phyloP scores from a whole-genome alignment of 1,140 invertebrate species.

The Zophobas morio region DNA sequence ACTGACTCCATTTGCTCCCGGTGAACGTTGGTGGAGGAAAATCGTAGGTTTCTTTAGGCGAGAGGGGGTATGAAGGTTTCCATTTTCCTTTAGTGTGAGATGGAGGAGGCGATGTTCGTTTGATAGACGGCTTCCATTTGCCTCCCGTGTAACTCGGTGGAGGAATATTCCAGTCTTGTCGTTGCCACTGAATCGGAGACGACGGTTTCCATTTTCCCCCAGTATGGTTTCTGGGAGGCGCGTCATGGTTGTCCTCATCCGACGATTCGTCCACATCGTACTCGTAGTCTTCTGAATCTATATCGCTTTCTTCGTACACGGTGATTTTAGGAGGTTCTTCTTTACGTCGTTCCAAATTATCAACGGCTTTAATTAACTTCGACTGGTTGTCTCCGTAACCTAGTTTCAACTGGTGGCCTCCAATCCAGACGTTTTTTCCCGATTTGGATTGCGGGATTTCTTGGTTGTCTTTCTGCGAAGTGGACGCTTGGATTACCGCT shows the following conservation, averaged over 20 bases:
- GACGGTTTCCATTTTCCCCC: slow-evolving; percentile 70
- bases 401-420: slow-evolving; percentile 71
- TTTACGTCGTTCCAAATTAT: slow-evolving; percentile 71
- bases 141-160: slow-evolving; percentile 62
- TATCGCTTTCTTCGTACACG: slow-evolving; percentile 67
- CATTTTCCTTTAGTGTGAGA: slow-evolving; percentile 84
- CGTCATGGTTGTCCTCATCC: slow-evolving; percentile 73
- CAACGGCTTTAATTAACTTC: slow-evolving; percentile 75
- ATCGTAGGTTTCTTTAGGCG: slow-evolving; percentile 52
- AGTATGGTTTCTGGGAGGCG: slow-evolving; percentile 63
- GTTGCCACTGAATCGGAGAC: slow-evolving; percentile 64
- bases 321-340: slow-evolving; percentile 55
- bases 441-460: slow-evolving; percentile 67
- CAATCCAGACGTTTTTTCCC: slow-evolving; percentile 73
- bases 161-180: slow-evolving; percentile 60
- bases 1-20: slow-evolving; percentile 70
- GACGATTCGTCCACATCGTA: slow-evolving; percentile 72
- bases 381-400: slow-evolving; percentile 72
- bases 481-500: slow-evolving; percentile 64
- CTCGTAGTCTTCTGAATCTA: slow-evolving; percentile 69
- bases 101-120: slow-evolving; percentile 69
- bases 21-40: slow-evolving; percentile 69
- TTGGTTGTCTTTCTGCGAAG: slow-evolving; percentile 59
- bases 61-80: slow-evolving; percentile 61
- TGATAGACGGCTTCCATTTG: slow-evolving; percentile 62